Evolutionary conservation across 2,113 vertebrate genomes (phyloP), one percentile per base, ranked within the genome.

Genomic region (Callipepla californica): DNA sequence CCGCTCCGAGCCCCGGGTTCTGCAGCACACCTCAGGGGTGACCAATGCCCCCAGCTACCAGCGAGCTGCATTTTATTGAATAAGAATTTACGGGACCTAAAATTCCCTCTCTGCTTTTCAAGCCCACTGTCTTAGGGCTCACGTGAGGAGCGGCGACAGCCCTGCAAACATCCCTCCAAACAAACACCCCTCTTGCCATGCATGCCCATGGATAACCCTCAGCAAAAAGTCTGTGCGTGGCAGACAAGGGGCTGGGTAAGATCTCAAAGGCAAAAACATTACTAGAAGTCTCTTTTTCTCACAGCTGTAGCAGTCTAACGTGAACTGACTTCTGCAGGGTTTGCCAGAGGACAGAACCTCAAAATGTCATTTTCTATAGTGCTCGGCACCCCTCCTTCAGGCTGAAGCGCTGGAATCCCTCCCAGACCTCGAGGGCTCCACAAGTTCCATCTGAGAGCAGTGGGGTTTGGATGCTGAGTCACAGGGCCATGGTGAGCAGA

Each of bases 261-360:
- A 74, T 85, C 79, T 42, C 7, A 8, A 65, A 88, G 72, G 7
- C 28, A 30, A 22, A 92, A 48, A 44, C 13, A 22, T 5, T 28
- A 1, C 55, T 55, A 80, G 55, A 80, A 53, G 51, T 53, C 26
- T 53, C 51, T 53, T 53, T 17, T 53, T 53, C 26, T 30, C 51
- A 28, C 36, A 36, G 68, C n/a, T 0, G 0, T n/a, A 20, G 45
- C 0, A 0, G 65, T 28, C 18, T 86, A 85, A 89, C 47, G 9
- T 1, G 23, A 96, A 66, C 44, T 80, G 87, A 79, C 69, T 90
- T 91, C 42, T 26, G 38, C 30, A n/a, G 93, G 62, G 10, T 68
- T 42, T 58, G 61, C 51, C 48, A 50, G 73, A 73, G 76, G 61
- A 65, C 82, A 80, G 79, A 90, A 45, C 21, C 58, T 42, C 51